These are phyloP conservation scores for Bos taurus DNA, from an alignment of 2,113 vertebrate genomes.

Conservation along the genomic window ARS-UCD2.0 NC_037348.1:65939501-65940000, in stretches of 20 bases:
- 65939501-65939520: neutral
- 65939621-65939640: neutral
- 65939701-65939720: rapidly evolving
- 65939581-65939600: neutral
- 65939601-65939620: rapidly evolving
- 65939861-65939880: rapidly evolving
- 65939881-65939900: rapidly evolving
- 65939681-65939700: rapidly evolving
- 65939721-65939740: neutral
- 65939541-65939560: neutral
- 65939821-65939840: rapidly evolving
- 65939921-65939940: too few relatives aligned
- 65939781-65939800: neutral
- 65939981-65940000: rapidly evolving
- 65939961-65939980: neutral
- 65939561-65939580: neutral
- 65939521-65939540: too few relatives aligned
- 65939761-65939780: rapidly evolving
- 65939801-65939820: neutral
- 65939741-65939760: neutral
- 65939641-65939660: rapidly evolving
- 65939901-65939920: rapidly evolving
- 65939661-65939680: rapidly evolving
- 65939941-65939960: rapidly evolving
- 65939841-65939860: too few relatives aligned